These are phyloP conservation scores for Tetrao urogallus DNA, from an alignment of 2,113 vertebrate species.

Conservation along the genomic window DNA sequence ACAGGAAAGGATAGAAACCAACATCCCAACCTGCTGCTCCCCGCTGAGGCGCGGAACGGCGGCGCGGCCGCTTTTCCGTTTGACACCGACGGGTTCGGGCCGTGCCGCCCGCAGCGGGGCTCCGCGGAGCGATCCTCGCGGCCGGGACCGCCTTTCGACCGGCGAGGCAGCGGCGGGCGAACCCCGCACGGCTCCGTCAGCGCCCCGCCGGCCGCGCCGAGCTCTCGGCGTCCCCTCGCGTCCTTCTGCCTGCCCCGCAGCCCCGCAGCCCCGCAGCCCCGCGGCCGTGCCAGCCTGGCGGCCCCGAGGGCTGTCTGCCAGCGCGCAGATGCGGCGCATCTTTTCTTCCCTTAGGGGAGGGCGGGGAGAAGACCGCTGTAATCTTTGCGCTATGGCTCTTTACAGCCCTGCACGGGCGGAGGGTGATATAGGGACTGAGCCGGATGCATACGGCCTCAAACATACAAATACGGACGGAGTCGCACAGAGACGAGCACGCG, in stretches of 20 bases:
- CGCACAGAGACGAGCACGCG: rapidly evolving
- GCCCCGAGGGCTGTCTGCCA: no score
- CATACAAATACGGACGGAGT: rapidly evolving
- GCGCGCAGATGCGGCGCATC: background rate
- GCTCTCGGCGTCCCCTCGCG: background rate
- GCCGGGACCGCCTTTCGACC: background rate
- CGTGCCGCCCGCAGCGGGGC: background rate
- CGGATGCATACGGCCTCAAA: no score
- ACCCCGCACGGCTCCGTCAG: background rate
- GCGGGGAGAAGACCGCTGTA: background rate
- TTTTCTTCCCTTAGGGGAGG: background rate
- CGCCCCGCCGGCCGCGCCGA: background rate
- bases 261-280: no score
- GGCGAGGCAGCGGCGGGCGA: background rate
- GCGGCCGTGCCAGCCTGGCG: background rate
- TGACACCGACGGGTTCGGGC: background rate
- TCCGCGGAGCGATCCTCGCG: background rate
- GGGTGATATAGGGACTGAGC: background rate
- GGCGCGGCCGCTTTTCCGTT: background rate
- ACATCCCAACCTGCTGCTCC: constrained; percentile 47
- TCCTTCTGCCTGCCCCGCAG: background rate
- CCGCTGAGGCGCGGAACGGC: background rate
- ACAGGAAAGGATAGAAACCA: constrained; percentile 70
- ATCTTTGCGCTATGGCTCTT: no score
- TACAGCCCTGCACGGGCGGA: background rate